Conservation (phyloP, 1,140 invertebrate species). For the Polypedilum pembai region DNA sequence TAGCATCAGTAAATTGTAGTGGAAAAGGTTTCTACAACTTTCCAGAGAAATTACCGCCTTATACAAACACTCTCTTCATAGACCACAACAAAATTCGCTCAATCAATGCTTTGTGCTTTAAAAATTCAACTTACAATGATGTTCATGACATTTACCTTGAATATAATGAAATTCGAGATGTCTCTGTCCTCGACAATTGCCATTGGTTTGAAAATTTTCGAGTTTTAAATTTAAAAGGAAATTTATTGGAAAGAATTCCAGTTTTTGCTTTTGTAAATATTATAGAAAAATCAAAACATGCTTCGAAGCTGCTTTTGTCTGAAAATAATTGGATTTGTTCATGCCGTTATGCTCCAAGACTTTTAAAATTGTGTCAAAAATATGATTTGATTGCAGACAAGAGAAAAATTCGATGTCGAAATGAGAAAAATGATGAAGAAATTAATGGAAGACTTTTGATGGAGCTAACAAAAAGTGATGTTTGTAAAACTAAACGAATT, state of each 20-base stretch:
- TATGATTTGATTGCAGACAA: not conserved
- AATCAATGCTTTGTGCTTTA: not conserved
- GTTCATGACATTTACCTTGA: conserved; percentile 10
- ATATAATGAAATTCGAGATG: not conserved
- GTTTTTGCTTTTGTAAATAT: not conserved
- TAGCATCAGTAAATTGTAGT: not conserved
- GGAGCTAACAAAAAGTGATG: not conserved
- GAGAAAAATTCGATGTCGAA: not conserved
- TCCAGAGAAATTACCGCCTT: not conserved
- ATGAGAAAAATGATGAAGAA: not conserved
- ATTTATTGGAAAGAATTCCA: conserved; percentile 7
- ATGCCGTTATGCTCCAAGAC: not conserved
- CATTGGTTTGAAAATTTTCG: conserved; percentile 9
- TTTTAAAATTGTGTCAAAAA: conserved; percentile 5
- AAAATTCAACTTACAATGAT: conserved; percentile 7
- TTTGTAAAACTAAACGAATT: not conserved
- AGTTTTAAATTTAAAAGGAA: not conserved
- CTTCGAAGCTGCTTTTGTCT: not conserved
- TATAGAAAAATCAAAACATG: not conserved
- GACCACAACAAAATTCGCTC: not conserved
- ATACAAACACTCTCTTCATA: not conserved
- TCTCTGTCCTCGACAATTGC: not conserved
- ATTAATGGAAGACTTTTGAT: not conserved
- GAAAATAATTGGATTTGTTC: conserved; percentile 1
- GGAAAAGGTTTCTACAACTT: not conserved